Conservation (phyloP, 2,113 vertebrate genomes). For the Brachyhypopomus occidentalis region DNA sequence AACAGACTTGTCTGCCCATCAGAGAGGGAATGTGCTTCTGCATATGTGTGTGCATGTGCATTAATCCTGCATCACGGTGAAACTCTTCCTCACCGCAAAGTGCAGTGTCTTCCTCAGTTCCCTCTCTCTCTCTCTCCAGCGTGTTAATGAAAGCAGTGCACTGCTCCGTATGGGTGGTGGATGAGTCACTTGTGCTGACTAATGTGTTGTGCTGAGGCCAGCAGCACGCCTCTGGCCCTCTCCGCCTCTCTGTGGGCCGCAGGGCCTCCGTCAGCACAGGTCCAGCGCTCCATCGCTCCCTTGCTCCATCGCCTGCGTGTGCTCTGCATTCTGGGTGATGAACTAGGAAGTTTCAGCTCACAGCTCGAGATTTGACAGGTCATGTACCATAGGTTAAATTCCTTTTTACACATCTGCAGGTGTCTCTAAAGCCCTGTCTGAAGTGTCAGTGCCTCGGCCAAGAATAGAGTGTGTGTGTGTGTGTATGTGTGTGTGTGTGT, state of each 20-base stretch:
- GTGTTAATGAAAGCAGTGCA: conserved; percentile 51
- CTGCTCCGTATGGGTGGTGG: conserved; percentile 40
- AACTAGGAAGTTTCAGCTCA: conserved; percentile 13
- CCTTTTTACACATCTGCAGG: conserved; percentile 16
- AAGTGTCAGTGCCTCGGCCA: neutral
- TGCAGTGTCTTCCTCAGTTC: too few relatives aligned
- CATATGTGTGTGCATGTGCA: neutral
- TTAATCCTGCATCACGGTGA: neutral
- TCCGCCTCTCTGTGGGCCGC: conserved; percentile 2
- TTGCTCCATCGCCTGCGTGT: conserved; percentile 1
- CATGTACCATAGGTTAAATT: conserved; percentile 2
- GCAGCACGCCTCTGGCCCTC: too few relatives aligned
- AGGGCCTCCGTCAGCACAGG: neutral
- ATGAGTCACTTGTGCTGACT: conserved; percentile 56
- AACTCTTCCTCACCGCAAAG: too few relatives aligned
- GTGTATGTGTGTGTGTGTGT: conserved; percentile 7
- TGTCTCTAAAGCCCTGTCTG: conserved; percentile 12
- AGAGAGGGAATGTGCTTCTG: neutral
- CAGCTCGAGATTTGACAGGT: conserved; percentile 7
- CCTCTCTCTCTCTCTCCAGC: conserved; percentile 3
- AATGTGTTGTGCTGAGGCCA: conserved; percentile 61
- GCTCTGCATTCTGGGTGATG: conserved; percentile 26
- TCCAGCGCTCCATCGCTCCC: too few relatives aligned
- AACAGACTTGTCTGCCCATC: neutral
- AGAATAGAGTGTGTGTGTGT: conserved; percentile 1